A percentile compares a stretch with the other conserved stretches of the same genome.
These are phyloP conservation scores for Pseudorhombus dupliciocellatus DNA, from an alignment of 2,113 vertebrate genomes.

Conservation along the genomic window DNA sequence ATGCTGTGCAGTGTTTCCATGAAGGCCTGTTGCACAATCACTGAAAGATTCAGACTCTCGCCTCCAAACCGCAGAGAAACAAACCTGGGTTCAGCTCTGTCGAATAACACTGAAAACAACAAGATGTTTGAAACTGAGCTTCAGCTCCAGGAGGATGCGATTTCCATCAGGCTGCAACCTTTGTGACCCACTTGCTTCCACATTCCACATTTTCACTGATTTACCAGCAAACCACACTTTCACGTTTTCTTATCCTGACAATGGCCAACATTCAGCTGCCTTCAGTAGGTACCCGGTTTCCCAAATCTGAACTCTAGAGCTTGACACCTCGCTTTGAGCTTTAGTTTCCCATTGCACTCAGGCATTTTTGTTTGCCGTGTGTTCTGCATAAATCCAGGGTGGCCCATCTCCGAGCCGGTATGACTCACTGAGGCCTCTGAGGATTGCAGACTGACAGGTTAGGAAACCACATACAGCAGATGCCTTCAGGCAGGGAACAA, in stretches of 20 bases:
- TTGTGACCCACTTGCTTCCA: not conserved
- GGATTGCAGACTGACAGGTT: constrained; percentile 78
- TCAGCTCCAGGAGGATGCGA: not conserved
- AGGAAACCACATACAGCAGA: constrained; percentile 59
- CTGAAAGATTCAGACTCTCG: not conserved
- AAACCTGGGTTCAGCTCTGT: not conserved
- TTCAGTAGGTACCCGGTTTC: not conserved
- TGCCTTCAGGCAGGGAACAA: constrained; percentile 60
- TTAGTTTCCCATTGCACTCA: constrained; percentile 22
- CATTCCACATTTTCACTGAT: not conserved
- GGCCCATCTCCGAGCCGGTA: constrained; percentile 56
- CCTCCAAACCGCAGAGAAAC: not conserved
- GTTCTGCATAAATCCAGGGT: constrained; percentile 48
- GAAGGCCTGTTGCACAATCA: constrained; percentile 3
- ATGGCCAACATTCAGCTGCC: not conserved
- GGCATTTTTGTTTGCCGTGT: constrained; percentile 30
- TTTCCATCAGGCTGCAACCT: not conserved
- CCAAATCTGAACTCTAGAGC: constrained; percentile 4
- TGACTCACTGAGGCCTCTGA: constrained; percentile 68
- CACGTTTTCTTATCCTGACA: not conserved
- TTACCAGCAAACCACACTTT: not conserved
- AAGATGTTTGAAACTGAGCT: not conserved
- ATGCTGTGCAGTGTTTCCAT: not conserved
- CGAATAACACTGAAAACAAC: not conserved
- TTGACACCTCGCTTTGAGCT: constrained; percentile 12